Base-by-base conservation (phyloP, 2,888 invertebrate species). In the Clostera curtula region DNA sequence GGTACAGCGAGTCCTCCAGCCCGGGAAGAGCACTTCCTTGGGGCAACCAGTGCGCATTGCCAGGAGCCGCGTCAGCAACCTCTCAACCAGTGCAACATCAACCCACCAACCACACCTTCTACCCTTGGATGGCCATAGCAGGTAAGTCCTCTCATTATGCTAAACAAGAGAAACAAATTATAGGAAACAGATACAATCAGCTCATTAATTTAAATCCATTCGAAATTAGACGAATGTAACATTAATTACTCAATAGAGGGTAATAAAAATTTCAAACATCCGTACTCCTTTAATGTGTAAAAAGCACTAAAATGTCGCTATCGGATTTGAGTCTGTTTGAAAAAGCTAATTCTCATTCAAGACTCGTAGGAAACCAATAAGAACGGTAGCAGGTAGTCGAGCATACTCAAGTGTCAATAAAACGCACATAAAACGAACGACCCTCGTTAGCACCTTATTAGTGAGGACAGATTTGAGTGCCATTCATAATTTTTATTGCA, bases 121-220 rank as follows among this genome's bases (percentile, higher is more conserved):
- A 96, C 86, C 96, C 96, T 58, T 96, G 96, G 96, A 96, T 96
- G 96, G 96, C 96, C 85, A 96, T 96, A 88, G 96, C 96, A 96
- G 96, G 96, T 96, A 83, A 91, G 93, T 88, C 16, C 30, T 22
- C 20, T 34, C 23, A 22, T 24, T 27, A 21, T 27, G 16, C 30
- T 24, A 21, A 16, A 33, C 33, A 24, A 32, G 38, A 28, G 35
- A 27, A 5, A 33, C 22, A 32, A 11, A 25, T 31, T 22, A 10
- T 22, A 11, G 32, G 8, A 10, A 27, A 17, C 11, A 24, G 7
- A 33, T 31, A 9, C 18, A 27, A 34, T 26, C 26, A 10, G 26
- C 20, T 34, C 37, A 24, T 49, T 31, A 48, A 33, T 40, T 49
- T 16, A 44, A 33, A 36, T 27, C 20, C 16, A 16, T 29, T 26